Conservation (phyloP, 2,888 invertebrate species). For the Sceliomorpha sp. region DNA sequence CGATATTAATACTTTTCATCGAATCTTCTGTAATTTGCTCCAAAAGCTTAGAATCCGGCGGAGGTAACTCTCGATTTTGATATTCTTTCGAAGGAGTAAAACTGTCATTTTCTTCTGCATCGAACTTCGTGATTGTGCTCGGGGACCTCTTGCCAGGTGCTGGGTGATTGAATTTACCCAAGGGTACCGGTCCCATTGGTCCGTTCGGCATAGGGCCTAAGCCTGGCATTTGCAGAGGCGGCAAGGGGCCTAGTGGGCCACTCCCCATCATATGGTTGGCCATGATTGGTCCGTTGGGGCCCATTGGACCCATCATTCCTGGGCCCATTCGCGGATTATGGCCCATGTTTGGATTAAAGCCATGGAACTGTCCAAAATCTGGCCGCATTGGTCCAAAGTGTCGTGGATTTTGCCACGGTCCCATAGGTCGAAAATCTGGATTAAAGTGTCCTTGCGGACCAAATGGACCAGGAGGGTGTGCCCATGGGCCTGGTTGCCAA, state of each 20-base stretch:
- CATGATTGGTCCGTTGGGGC: conserved; percentile 68
- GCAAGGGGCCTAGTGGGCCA: conserved; percentile 63
- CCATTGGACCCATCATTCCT: conserved; percentile 69
- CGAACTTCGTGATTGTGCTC: conserved; percentile 50
- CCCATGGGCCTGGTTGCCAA: conserved; percentile 71
- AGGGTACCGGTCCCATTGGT: conserved; percentile 31
- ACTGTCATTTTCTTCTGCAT: conserved; percentile 61
- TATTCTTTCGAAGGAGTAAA: conserved; percentile 44
- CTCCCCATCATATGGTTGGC: conserved; percentile 41
- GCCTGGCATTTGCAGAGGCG: conserved; percentile 34
- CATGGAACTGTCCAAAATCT: conserved; percentile 76
- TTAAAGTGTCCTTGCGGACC: conserved; percentile 68
- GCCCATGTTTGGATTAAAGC: conserved; percentile 69
- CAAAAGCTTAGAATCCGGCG: conserved; percentile 79
- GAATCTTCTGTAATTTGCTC: conserved; percentile 85
- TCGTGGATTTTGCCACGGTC: conserved; percentile 77
- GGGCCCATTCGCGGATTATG: conserved; percentile 68
- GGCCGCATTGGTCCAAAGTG: conserved; percentile 75
- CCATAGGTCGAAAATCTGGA: conserved; percentile 71
- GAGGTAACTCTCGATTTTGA: conserved; percentile 76
- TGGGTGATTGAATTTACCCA: conserved; percentile 40
- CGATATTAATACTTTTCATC: conserved; percentile 90
- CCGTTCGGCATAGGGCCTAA: conserved; percentile 47
- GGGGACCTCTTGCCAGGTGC: conserved; percentile 39
- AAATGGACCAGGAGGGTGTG: conserved; percentile 70